Evolutionary conservation across 2,797 vertebrate genomes (phyloP).

Genomic region (Limosa lapponica): DNA sequence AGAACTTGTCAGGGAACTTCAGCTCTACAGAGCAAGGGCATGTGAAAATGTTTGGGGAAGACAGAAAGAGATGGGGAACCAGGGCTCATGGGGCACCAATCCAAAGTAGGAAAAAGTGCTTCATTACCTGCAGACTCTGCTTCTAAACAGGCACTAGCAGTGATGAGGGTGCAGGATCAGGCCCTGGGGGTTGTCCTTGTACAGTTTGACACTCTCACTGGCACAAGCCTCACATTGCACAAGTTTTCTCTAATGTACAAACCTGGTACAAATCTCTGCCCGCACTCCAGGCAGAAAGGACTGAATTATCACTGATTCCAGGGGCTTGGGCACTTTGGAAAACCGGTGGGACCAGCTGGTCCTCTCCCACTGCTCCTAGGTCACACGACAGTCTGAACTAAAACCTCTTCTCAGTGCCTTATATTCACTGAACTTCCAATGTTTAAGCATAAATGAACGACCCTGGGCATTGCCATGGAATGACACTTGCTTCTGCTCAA

Average conservation of each 20-base stretch:
- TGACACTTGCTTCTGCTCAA: neutral
- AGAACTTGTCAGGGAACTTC: neutral
- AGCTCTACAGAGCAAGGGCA: neutral
- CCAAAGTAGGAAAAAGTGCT: neutral
- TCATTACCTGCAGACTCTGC: neutral
- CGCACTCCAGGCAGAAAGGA: neutral
- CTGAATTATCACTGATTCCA: neutral
- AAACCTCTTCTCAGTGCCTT: neutral
- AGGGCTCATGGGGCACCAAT: neutral
- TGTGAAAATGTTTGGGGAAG: neutral
- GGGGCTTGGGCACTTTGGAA: neutral
- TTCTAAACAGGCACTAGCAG: neutral
- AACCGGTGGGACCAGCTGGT: neutral
- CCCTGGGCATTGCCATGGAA: neutral
- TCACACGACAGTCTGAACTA: neutral
- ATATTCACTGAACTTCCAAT: neutral
- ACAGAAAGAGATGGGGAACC: neutral
- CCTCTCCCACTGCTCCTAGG: neutral
- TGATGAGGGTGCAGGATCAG: neutral
- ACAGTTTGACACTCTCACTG: neutral
- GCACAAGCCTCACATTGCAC: accelerated
- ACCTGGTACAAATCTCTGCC: neutral
- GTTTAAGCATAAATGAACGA: neutral
- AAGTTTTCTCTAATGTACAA: neutral
- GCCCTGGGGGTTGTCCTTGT: neutral